These are phyloP conservation scores for Cephalopholis sonnerati DNA, from an alignment of 2,113 vertebrate species.

Conservation along the genomic window DNA sequence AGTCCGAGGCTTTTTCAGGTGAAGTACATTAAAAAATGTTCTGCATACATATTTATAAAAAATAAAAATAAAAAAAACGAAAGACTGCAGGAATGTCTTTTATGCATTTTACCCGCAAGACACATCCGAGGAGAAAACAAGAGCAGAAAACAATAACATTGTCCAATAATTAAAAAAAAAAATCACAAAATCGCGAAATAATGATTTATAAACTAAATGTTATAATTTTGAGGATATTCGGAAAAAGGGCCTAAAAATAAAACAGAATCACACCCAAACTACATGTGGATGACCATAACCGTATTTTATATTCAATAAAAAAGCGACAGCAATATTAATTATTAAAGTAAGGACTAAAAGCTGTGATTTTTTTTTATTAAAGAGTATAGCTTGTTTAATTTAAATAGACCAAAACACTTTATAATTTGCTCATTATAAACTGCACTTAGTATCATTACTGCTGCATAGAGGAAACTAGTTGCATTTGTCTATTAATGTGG, in stretches of 20 bases:
- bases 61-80: too few relatives aligned
- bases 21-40: not conserved
- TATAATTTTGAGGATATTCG: not conserved
- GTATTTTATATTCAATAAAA: not conserved
- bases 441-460: slow-evolving; percentile 29
- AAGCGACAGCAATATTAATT: not conserved
- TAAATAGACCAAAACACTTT: not conserved
- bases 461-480: slow-evolving; percentile 8
- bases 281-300: not conserved
- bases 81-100: not conserved
- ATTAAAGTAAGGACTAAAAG: slow-evolving; percentile 3
- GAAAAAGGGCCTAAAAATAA: not conserved
- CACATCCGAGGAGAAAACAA: not conserved
- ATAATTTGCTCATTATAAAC: slow-evolving; percentile 7
- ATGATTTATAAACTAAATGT: not conserved
- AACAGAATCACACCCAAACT: not conserved
- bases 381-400: not conserved
- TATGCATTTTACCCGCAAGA: not conserved
- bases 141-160: not conserved
- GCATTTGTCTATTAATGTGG: slow-evolving; percentile 49
- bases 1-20: not conserved
- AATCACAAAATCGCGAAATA: not conserved
- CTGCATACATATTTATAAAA: not conserved
- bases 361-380: not conserved
- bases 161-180: not conserved